Conservation (phyloP, 2,797 vertebrate genomes). For the Gymnothorax javanicus region DNA sequence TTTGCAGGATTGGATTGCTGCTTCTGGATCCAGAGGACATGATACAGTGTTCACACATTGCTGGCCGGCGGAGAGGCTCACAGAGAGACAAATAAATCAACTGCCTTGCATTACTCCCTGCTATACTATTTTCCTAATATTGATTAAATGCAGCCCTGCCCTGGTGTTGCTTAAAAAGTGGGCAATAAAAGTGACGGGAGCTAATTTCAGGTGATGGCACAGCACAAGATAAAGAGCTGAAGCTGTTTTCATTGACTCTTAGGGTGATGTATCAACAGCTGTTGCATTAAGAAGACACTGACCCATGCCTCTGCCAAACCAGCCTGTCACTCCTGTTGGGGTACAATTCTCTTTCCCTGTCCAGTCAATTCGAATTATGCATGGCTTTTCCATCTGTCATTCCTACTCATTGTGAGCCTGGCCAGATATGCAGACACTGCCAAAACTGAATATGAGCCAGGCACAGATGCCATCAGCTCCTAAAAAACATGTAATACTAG, state of each 20-base stretch:
- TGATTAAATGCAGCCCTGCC: no score
- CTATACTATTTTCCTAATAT: constrained; percentile 36
- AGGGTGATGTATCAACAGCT: constrained; percentile 40
- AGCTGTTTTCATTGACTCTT: constrained; percentile 47
- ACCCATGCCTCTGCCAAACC: constrained; percentile 54
- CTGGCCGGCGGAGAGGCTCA: not conserved
- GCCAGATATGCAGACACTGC: constrained; percentile 63
- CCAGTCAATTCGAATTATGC: constrained; percentile 53
- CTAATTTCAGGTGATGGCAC: constrained; percentile 18
- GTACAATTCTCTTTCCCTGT: constrained; percentile 55
- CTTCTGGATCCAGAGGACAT: constrained; percentile 56
- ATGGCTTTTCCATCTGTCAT: constrained; percentile 54
- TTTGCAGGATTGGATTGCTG: constrained; percentile 69
- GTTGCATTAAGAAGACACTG: constrained; percentile 45
- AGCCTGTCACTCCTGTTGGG: constrained; percentile 41
- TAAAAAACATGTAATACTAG: constrained; percentile 64
- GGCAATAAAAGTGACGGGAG: constrained; percentile 51
- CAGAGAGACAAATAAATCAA: constrained; percentile 62
- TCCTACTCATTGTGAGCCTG: constrained; percentile 56
- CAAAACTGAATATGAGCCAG: constrained; percentile 55
- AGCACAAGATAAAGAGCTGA: constrained; percentile 36
- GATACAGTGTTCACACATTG: not conserved
- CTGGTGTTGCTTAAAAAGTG: constrained; percentile 40
- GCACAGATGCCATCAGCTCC: constrained; percentile 57
- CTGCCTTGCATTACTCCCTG: constrained; percentile 58